Evolutionary conservation across 37 sponge, comb jelly and placozoan species (phyloP).

Genomic region (Axinella damicornis): DNA sequence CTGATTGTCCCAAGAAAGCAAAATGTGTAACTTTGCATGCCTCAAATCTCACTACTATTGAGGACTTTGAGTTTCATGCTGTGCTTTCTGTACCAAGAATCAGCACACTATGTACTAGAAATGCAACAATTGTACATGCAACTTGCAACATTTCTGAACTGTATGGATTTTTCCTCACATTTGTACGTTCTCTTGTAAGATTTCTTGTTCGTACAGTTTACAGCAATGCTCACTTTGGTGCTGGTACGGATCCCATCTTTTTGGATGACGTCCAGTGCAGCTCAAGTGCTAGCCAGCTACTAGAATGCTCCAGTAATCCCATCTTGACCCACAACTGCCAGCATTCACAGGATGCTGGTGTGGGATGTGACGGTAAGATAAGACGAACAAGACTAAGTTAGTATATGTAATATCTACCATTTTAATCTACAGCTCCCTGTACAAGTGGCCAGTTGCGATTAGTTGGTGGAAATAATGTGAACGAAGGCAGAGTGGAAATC

Average conservation of each 20-base stretch:
- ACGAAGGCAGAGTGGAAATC: not conserved
- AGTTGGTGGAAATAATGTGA: not conserved
- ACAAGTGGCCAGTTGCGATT: not conserved
- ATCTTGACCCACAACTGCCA: slow-evolving; percentile 1
- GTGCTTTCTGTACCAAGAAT: too few species aligned
- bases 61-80: too few species aligned
- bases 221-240: slow-evolving; percentile 21
- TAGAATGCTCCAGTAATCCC: slow-evolving; percentile 14
- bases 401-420: too few species aligned
- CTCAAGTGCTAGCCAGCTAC: not conserved
- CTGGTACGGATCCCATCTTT: slow-evolving; percentile 14
- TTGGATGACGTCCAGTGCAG: slow-evolving; percentile 11
- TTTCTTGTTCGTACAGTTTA: not conserved
- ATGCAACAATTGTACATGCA: too few species aligned
- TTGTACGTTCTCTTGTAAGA: too few species aligned
- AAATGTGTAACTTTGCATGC: too few species aligned
- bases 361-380: not conserved
- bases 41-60: too few species aligned
- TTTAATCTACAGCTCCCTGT: not conserved
- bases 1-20: too few species aligned
- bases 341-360: slow-evolving; percentile 22
- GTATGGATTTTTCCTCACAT: too few species aligned
- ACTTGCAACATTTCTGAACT: too few species aligned
- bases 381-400: too few species aligned
- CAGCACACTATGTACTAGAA: too few species aligned